Evolutionary conservation across 2,113 vertebrate genomes (phyloP).

Genomic region (Pollachius pollachius): DNA sequence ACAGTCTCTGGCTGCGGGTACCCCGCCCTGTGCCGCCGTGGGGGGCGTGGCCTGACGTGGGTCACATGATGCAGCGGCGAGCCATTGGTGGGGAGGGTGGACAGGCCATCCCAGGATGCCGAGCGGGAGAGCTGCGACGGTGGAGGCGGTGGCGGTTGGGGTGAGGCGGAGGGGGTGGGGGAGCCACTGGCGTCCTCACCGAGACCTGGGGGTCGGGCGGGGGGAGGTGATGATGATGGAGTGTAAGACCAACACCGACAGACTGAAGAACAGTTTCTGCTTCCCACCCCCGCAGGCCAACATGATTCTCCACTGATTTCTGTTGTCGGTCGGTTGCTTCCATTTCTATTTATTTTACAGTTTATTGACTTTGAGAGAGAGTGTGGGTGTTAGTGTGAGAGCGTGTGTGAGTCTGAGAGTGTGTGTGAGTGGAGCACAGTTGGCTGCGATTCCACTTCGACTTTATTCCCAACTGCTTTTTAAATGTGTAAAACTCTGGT

Average conservation of each 20-base stretch:
- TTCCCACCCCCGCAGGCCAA: background rate
- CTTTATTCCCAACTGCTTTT: too few species aligned
- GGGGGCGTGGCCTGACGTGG: constrained; percentile 82
- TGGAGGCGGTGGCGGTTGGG: constrained; percentile 74
- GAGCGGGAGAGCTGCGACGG: constrained; percentile 72
- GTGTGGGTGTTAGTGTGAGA: too few species aligned
- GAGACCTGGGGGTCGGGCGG: constrained; percentile 51
- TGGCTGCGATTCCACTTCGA: too few species aligned
- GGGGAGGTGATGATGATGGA: background rate
- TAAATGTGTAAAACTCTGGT: too few species aligned
- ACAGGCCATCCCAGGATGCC: constrained; percentile 84
- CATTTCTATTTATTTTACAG: too few species aligned
- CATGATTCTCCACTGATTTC: background rate
- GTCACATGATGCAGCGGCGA: constrained; percentile 85
- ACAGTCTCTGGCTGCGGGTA: constrained; percentile 73
- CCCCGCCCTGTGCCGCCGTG: constrained; percentile 70
- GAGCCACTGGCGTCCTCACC: constrained; percentile 70
- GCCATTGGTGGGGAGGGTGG: constrained; percentile 86
- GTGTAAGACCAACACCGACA: background rate
- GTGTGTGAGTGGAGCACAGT: too few species aligned
- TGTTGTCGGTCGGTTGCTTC: background rate
- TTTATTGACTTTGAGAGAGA: too few species aligned
- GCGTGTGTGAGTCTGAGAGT: too few species aligned
- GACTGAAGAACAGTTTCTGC: background rate
- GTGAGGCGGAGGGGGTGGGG: constrained; percentile 75